Evolutionary conservation across 2,113 vertebrate genomes (phyloP), one percentile per base, ranked within the genome.

Genomic region (Rhabdomys dilectus): DNA sequence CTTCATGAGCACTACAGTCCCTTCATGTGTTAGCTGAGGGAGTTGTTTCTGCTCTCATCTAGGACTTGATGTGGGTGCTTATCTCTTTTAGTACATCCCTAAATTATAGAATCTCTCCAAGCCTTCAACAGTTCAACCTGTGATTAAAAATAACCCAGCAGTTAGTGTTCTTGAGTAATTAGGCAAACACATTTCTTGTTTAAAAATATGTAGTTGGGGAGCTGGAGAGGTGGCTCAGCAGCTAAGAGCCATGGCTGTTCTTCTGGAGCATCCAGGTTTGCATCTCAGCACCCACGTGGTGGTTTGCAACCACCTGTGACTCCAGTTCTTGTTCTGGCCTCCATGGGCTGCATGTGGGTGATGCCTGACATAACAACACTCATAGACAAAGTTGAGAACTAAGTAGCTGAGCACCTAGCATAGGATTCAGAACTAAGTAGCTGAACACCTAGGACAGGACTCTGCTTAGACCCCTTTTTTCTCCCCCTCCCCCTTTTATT

Each of bases 401-500:
- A 95, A 87, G 34, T 31, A n/a, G 51, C 42, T 91, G 81, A 80
- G 70, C 72, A 75, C 85, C 62, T 88, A 86, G 31, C 5, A 39
- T 6, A 60, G 62, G 89, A 75, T 62, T 62, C 51, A 78, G 80
- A 92, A 95, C 68, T 36, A 95, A 87, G 34, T 31, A n/a, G 51
- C 42, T 91, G 81, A 80, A 70, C 72, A 75, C 80, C 62, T 88
- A 86, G 36, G 13, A 45, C 4, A 60, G 62, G 86, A 75, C 24
- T 62, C 22, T 64, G 39, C 87, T 96, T 36, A 85, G 51, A 72
- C 70, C 91, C 56, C 87, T 94, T 95, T 81, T 81, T 75, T n/a
- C n/a, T 16, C 11, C n/a, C 17, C 10, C 36, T 58, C 22, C 26
- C 34, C 4, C 26, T 24, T 6, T 48, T 60, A 58, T 56, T 73